A percentile compares a stretch with the other conserved stretches of the same genome.
Conservation (phyloP, 2,113 vertebrate genomes). For the Onychorhynchus coronatus region DNA sequence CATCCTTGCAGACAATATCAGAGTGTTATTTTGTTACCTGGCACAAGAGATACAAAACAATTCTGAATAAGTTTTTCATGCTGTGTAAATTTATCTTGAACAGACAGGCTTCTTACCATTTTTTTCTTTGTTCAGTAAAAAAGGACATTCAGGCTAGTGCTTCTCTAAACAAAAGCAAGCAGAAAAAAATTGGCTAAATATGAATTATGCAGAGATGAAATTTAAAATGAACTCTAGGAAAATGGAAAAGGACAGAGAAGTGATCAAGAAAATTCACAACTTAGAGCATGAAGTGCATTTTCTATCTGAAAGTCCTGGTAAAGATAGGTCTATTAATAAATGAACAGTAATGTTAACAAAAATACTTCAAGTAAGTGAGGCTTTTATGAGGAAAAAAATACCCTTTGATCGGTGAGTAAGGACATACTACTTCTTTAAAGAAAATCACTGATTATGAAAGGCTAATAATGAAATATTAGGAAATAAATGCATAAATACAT, state of each 20-base stretch:
- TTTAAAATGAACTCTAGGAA: neutral
- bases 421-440: neutral
- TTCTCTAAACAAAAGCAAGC: neutral
- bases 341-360: neutral
- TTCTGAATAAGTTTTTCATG: neutral
- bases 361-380: neutral
- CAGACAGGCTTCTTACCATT: neutral
- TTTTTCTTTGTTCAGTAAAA: neutral
- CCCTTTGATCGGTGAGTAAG: neutral
- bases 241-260: neutral
- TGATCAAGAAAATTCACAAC: neutral
- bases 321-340: neutral
- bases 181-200: neutral
- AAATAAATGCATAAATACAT: neutral
- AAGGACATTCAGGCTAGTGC: neutral
- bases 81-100: neutral
- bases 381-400: neutral
- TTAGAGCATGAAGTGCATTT: neutral
- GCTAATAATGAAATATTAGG: neutral
- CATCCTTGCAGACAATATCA: neutral
- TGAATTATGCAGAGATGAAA: neutral
- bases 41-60: neutral
- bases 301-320: neutral
- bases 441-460: neutral
- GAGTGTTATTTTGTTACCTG: neutral